Evolutionary conservation across 2,888 invertebrate genomes (phyloP), one percentile per base, ranked within the genome.

Genomic region (Dolichomitus sp.): DNA sequence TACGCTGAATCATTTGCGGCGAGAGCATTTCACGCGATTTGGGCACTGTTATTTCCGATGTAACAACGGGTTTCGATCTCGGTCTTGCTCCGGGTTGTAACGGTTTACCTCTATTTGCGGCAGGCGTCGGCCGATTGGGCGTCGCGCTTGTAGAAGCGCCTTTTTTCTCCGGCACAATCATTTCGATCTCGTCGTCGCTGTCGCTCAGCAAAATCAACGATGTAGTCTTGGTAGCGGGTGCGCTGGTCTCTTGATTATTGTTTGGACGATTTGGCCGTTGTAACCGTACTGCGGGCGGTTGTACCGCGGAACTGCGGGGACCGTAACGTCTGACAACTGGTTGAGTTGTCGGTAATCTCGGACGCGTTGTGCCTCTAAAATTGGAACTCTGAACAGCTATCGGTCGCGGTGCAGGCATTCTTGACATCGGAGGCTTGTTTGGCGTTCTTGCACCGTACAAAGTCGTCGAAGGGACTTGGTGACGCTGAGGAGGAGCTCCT

Each of bases 161-260:
- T 17, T 72, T 23, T 17, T 90, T 91, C 14, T 90, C 89, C 0
- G 91, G 88, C 5, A 92, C 87, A 7, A 93, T 93, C 93, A 93
- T 92, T 65, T 93, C 92, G 30, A 93, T 93, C 27, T 93, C 93
- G 30, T 93, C 93, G 61, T 93, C 93, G 54, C 93, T 92, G 65
- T 93, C 93, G 66, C 93, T 93, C 6, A 93, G 85, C 0, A 93
- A 89, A 17, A 93, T 93, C 12, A 93, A 72, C 4, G 93, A 92
- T 0, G 91, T 92, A 0, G 90, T 88, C n/a, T 91, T 92, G 5
- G 85, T 84, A 0, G 50, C 42, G 17, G 14, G 2, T 7, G 37
- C 37, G 2, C 7, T 37, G n/a, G 37, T 59, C 7, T 61, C 40
- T 11, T 11, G 42, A 30, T 37, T 57, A 27, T 1, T 19, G n/a